phyloP scores from a whole-genome alignment of 2,888 invertebrate species.

The Calliphora vomitoria region DNA sequence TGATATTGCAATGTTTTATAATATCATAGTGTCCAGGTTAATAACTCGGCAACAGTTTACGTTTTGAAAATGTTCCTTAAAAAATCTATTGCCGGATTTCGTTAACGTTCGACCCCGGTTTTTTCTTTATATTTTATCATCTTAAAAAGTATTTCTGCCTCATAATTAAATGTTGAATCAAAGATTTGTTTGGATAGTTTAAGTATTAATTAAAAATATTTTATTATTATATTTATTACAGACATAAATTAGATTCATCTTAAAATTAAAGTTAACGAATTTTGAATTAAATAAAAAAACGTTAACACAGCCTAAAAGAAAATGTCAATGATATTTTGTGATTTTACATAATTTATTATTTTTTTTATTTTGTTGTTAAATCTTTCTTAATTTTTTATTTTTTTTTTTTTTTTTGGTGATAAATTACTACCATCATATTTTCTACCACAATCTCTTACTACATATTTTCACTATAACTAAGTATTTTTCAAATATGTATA shows the following conservation, averaged over 20 bases:
- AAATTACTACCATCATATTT: conserved; percentile 39
- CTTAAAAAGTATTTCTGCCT: too few species aligned
- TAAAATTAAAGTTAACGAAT: conserved; percentile 64
- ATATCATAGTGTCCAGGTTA: too few species aligned
- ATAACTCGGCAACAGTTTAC: too few species aligned
- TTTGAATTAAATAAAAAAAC: conserved; percentile 53
- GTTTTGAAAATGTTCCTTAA: too few species aligned
- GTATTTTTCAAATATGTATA: conserved; percentile 33
- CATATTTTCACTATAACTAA: conserved; percentile 24
- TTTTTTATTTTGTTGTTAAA: conserved; percentile 1
- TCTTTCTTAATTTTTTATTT: conserved; percentile 11
- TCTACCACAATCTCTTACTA: conserved; percentile 31
- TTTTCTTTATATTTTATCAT: too few species aligned
- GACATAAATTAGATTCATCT: conserved; percentile 54
- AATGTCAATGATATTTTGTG: conserved; percentile 58
- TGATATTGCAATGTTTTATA: too few species aligned
- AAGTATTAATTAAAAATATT: conserved; percentile 52
- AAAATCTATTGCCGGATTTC: too few species aligned
- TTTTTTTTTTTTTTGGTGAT: conserved; percentile 45
- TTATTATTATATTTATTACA: conserved; percentile 55
- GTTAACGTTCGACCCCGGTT: too few species aligned
- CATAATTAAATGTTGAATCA: neutral
- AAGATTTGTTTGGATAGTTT: conserved; percentile 19
- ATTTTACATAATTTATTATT: conserved; percentile 21
- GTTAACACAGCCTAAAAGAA: conserved; percentile 64